Conservation (phyloP, 2,888 invertebrate species). For the Platycheirus albimanus region DNA sequence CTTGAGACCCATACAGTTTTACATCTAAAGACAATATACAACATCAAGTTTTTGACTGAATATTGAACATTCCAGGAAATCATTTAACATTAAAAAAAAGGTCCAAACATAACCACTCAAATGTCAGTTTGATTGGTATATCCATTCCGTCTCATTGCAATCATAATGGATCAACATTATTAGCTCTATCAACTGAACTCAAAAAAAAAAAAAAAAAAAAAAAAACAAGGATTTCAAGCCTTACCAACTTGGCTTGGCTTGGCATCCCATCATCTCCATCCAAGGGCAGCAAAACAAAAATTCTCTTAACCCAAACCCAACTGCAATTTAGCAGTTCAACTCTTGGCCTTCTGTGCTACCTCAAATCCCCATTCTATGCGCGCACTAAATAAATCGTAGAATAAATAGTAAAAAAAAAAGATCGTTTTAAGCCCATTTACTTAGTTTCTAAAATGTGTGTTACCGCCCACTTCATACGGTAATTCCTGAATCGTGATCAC, state of each 20-base stretch:
- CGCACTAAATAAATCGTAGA: conserved; percentile 62
- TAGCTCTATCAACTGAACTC: conserved; percentile 39
- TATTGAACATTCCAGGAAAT: too few relatives aligned
- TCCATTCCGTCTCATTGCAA: conserved; percentile 43
- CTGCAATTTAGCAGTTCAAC: conserved; percentile 60
- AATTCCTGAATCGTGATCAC: conserved; percentile 82
- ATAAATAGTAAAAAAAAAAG: conserved; percentile 60
- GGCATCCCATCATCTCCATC: conserved; percentile 50
- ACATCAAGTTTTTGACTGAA: too few relatives aligned
- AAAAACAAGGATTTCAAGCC: conserved; percentile 2
- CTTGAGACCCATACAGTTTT: too few relatives aligned
- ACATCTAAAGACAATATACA: too few relatives aligned
- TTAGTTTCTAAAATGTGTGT: conserved; percentile 74
- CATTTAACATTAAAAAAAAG: too few relatives aligned
- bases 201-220: background rate
- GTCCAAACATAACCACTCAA: too few relatives aligned
- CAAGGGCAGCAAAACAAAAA: conserved; percentile 57
- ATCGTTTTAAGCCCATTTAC: conserved; percentile 73
- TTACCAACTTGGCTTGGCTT: conserved; percentile 26
- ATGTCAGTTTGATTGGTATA: too few relatives aligned
- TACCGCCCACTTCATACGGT: conserved; percentile 82
- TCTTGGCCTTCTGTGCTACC: conserved; percentile 66
- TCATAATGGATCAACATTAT: conserved; percentile 69
- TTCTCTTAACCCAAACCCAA: conserved; percentile 19
- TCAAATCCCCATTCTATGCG: conserved; percentile 49